These are phyloP conservation scores for Phoenicopterus ruber DNA, from an alignment of 2,113 vertebrate species.

Conservation along the genomic window DNA sequence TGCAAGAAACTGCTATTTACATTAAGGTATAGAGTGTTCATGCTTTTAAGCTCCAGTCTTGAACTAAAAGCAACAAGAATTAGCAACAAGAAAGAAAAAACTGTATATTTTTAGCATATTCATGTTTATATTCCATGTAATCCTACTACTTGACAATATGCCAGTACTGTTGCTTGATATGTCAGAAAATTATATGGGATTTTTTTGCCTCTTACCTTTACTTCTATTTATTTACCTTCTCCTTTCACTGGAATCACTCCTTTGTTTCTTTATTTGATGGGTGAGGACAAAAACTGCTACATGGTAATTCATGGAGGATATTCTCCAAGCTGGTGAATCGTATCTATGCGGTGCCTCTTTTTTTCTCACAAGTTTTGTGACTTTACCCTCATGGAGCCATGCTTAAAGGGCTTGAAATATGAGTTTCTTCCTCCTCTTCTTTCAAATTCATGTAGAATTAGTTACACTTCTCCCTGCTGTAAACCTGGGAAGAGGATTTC, in stretches of 20 bases:
- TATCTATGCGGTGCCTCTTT: background rate
- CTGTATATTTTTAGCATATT: background rate
- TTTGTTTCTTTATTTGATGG: background rate
- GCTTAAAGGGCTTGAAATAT: background rate
- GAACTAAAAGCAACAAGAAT: background rate
- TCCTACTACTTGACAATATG: background rate
- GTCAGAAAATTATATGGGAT: background rate
- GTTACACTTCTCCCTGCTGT: background rate
- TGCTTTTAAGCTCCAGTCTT: background rate
- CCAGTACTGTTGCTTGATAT: background rate
- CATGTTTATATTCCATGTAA: background rate
- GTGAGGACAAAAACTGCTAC: rapidly evolving
- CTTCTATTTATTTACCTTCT: background rate
- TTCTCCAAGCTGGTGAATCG: background rate
- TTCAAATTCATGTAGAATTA: background rate
- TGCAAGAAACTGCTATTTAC: background rate
- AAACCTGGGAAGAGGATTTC: background rate
- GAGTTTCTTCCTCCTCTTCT: background rate
- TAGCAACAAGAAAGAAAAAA: background rate
- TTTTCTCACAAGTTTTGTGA: background rate
- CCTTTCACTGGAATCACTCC: background rate
- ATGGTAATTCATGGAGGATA: background rate
- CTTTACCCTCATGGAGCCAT: background rate
- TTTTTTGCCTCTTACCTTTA: background rate
- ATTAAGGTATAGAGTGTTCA: background rate